Percentiles rank a stretch among this genome's conserved stretches.
Evolutionary conservation across 2,797 vertebrate species (phyloP).

Genomic region (Leptoclinus maculatus): DNA sequence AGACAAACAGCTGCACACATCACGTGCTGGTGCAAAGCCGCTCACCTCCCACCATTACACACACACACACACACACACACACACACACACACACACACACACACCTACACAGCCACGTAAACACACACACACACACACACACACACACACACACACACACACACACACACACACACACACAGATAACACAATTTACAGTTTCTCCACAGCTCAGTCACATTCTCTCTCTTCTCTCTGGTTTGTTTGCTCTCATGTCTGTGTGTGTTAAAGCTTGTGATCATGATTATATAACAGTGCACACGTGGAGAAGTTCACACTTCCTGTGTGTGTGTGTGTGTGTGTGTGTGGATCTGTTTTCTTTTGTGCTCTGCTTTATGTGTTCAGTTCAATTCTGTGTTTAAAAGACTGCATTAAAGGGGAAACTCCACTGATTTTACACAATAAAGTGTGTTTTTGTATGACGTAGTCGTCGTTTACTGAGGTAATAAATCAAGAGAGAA

Average conservation of each 20-base stretch:
- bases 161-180: neutral
- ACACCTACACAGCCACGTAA: slow-evolving; percentile 5
- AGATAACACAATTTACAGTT: slow-evolving; percentile 13
- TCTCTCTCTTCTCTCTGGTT: neutral
- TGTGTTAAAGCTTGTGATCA: neutral
- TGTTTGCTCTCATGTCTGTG: slow-evolving; percentile 1
- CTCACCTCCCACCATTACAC: slow-evolving; percentile 13
- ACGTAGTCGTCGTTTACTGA: too few relatives aligned
- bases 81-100: slow-evolving; percentile 3
- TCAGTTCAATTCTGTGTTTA: neutral
- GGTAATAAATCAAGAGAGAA: too few relatives aligned
- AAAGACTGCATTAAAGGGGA: neutral
- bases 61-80: neutral
- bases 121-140: too few relatives aligned
- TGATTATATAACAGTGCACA: neutral
- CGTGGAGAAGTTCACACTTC: neutral
- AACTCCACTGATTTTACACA: too few relatives aligned
- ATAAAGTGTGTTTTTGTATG: too few relatives aligned
- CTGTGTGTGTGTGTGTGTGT: neutral
- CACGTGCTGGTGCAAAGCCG: slow-evolving; percentile 30
- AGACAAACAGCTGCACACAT: slow-evolving; percentile 34
- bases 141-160: too few relatives aligned
- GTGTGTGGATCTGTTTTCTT: neutral
- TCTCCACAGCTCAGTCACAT: neutral
- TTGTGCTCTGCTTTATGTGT: neutral